These are phyloP conservation scores for Pagrus major DNA, from an alignment of 2,113 vertebrate species.

Conservation along the genomic window DNA sequence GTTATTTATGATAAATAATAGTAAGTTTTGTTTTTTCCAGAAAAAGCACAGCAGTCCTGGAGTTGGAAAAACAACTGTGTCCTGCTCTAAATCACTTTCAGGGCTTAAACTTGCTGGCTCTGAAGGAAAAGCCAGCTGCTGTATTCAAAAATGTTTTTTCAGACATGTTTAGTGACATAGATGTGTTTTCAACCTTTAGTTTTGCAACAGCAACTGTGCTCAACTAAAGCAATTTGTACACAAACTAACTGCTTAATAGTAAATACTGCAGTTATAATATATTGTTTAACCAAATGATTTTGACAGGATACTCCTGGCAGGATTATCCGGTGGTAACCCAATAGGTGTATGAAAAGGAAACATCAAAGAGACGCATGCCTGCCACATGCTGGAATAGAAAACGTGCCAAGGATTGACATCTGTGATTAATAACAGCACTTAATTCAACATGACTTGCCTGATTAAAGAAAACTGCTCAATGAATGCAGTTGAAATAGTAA, in stretches of 20 bases:
- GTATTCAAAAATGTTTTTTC: neutral
- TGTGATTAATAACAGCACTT: conserved; percentile 40
- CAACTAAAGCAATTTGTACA: neutral
- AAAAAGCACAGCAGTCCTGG: no score
- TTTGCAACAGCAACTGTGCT: neutral
- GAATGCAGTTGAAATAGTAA: neutral
- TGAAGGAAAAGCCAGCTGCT: neutral
- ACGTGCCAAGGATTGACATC: conserved; percentile 35
- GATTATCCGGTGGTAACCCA: neutral
- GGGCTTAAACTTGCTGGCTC: neutral
- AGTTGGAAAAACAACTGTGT: neutral
- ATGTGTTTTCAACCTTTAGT: neutral
- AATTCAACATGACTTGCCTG: neutral
- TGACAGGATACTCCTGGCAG: neutral
- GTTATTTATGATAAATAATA: no score
- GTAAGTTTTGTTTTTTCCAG: no score
- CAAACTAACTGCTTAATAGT: neutral
- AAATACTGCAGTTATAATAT: neutral
- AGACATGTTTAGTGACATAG: neutral
- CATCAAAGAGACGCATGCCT: conserved; percentile 28
- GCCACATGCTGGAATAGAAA: conserved; percentile 55
- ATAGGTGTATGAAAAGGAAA: conserved; percentile 17
- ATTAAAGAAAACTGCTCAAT: neutral
- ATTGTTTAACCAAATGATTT: neutral
- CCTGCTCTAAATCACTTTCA: neutral